Conservation (phyloP, 1,140 invertebrate species). For the Drosophila malerkotliana region DNA sequence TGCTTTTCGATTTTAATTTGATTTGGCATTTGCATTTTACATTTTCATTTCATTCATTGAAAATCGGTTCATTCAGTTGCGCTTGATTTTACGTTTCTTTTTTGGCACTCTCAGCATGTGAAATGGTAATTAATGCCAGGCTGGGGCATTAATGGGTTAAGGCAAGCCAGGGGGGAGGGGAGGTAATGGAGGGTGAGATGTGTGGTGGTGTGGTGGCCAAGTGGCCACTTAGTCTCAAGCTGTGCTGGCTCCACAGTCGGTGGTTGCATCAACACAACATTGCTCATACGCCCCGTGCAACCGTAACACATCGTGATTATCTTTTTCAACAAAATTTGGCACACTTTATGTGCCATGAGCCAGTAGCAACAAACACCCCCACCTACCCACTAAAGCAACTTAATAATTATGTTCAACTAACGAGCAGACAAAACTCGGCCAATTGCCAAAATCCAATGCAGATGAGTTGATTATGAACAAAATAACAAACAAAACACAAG, state of each 20-base stretch:
- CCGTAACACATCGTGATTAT: slow-evolving; percentile 40
- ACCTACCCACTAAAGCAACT: slow-evolving; percentile 26
- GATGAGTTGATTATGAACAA: slow-evolving; percentile 74
- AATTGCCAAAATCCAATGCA: slow-evolving; percentile 74
- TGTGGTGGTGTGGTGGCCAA: slow-evolving; percentile 19
- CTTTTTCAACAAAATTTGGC: slow-evolving; percentile 59
- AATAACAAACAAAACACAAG: slow-evolving; percentile 12
- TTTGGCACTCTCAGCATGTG: slow-evolving; percentile 78
- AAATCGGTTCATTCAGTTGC: slow-evolving; percentile 68
- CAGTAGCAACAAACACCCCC: slow-evolving; percentile 50
- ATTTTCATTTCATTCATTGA: slow-evolving; percentile 72
- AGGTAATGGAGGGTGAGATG: not conserved
- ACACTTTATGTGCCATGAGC: slow-evolving; percentile 52
- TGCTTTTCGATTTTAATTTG: slow-evolving; percentile 50
- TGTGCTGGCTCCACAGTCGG: slow-evolving; percentile 63
- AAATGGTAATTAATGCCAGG: slow-evolving; percentile 72
- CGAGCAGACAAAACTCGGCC: slow-evolving; percentile 73
- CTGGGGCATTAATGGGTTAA: slow-evolving; percentile 73
- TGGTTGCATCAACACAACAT: slow-evolving; percentile 75
- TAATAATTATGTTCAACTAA: slow-evolving; percentile 60
- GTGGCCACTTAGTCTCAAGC: slow-evolving; percentile 75
- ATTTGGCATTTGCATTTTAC: slow-evolving; percentile 30
- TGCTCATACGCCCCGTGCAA: slow-evolving; percentile 69
- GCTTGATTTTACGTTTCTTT: slow-evolving; percentile 18
- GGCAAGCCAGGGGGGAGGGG: slow-evolving; percentile 3